Conservation (phyloP, 2,888 invertebrate genomes). For the Agonopterix heracliana region DNA sequence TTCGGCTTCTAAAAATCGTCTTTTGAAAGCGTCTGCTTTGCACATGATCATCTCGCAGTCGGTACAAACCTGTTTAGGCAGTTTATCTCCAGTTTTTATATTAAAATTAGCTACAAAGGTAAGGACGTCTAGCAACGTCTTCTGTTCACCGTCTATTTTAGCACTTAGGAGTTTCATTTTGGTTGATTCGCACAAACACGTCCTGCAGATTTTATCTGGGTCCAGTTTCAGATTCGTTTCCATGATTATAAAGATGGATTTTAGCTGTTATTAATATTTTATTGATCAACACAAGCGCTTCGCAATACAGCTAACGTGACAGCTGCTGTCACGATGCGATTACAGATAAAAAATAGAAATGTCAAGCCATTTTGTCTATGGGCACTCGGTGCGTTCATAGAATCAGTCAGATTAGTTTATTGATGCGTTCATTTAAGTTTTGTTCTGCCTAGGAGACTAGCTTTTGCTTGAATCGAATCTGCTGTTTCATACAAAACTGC, state of each 20-base stretch:
- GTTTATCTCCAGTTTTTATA: conserved; percentile 35
- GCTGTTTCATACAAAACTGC: no score
- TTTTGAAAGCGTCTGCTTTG: conserved; percentile 50
- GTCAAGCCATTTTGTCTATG: no score
- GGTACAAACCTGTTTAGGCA: conserved; percentile 55
- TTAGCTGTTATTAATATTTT: background rate
- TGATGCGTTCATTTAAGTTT: no score
- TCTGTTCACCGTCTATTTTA: conserved; percentile 28
- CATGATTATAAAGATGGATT: conserved; percentile 2
- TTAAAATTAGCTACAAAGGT: conserved; percentile 42
- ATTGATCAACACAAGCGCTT: no score
- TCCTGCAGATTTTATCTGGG: conserved; percentile 43
- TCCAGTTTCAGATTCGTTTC: conserved; percentile 8
- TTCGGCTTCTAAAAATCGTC: conserved; percentile 49
- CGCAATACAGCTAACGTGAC: no score
- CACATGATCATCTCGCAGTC: conserved; percentile 44
- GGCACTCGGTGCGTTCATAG: no score
- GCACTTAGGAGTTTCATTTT: conserved; percentile 41
- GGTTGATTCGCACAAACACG: conserved; percentile 39
- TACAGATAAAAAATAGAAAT: no score
- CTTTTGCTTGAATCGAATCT: no score
- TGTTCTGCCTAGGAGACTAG: no score
- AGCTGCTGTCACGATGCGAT: no score
- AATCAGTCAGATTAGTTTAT: no score
- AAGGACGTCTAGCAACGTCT: conserved; percentile 33